Base-by-base conservation (phyloP, 2,113 vertebrate species). In the Anas platyrhynchos region DNA sequence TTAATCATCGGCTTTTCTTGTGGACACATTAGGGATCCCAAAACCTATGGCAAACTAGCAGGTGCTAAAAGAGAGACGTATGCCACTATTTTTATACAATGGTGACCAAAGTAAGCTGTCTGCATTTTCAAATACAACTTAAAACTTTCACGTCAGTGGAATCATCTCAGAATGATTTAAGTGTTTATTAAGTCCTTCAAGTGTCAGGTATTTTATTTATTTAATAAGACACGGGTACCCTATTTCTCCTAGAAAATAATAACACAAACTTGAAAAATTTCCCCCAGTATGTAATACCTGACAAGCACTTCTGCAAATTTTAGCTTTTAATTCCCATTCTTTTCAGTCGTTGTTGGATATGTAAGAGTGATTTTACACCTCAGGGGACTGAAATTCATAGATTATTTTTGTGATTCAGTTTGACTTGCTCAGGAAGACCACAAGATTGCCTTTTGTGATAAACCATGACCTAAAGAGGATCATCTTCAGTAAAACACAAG, bases 51-150 rank as follows among this genome's bases (percentile, higher is more conserved):
- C 8, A 21, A 5, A 32, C 7, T 52, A 72, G 31, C 16, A 68
- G 54, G 20, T 32, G 65, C 74, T 61, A n/a, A 38, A 27, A 56
- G 16, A 65, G 18, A 46, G 21, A 25, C 13, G 22, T 6, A 34
- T 1, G 8, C 25, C 26, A 11, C 13, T 22, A 4, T 20, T 44
- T 50, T 50, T 46, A 20, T 41, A 38, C 4, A 1, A 1, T 5
- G 9, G 11, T 21, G 44, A 72, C 26, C 17, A 79, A 93, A 72
- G 7, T 4, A 44, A 91, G 23, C 34, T 11, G 11, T 1, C n/a
- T n/a, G 8, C 1, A 2, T 36, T 85, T 89, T 73, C 76, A 86
- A 88, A 63, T 54, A 32, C 16, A 55, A 3, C 38, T 56, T 13
- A 13, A 44, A 73, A 43, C 18, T 50, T 48, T 4, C 34, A 5